Base-by-base conservation (phyloP, 1,140 invertebrate genomes). In the Theocolax elegans region DNA sequence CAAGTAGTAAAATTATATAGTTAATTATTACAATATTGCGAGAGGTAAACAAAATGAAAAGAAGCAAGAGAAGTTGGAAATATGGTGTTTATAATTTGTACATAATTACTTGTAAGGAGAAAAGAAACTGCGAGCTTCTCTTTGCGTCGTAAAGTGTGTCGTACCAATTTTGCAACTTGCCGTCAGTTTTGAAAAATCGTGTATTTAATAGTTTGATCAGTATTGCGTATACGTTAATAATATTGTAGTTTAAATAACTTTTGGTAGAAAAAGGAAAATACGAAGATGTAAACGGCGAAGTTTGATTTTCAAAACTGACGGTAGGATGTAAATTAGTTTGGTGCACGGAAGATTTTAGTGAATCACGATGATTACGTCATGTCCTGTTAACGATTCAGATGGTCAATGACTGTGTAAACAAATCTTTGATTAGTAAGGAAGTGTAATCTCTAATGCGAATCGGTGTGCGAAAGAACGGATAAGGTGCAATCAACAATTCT, bases 71-170 rank as follows among this genome's bases (percentile, higher is more conserved):
- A 53, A 44, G 51, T 42, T 46, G 58, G 53, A 66, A 68, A 67
- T 38, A 65, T 56, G 48, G 58, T 72, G 70, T 71, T 68, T 67
- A 65, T 48, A 63, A 65, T 72, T 59, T 77, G 75, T 77, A 77
- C 64, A 77, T 77, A 75, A 60, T 48, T 69, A 67, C 51, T 60
- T 70, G 60, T 74, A 75, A 71, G 69, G 6, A 15, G 3, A 48
- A 17, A 67, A 63, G 63, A 72, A 72, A n/a, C 27, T 15, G 59
- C 35, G 48, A 63, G 42, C 35, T 62, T 69, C 49, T 63, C 49
- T 35, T 10, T 49, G 19, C 25, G 51, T 23, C 40, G 13, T 53
- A n/a, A 9, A 21, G 46, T 29, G 35, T 29, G 23, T 38, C 10
- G 46, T 25, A 49, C 31, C 17, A 25, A 44, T 19, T 65, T 54